phyloP scores from a whole-genome alignment of 1,140 invertebrate species.

The Bombus terrestris region DNA sequence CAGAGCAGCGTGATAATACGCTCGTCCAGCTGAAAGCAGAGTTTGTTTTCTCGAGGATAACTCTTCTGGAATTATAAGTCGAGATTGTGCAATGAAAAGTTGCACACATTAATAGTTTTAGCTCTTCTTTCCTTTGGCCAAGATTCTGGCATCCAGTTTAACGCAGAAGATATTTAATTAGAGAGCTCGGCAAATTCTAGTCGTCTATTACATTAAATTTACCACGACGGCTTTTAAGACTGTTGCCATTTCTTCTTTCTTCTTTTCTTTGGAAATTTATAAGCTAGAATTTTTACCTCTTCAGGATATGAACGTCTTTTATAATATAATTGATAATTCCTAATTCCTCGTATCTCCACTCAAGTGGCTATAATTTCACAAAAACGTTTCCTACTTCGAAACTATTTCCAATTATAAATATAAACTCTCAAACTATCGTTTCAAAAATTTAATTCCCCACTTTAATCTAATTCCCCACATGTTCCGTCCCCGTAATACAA shows the following conservation, averaged over 20 bases:
- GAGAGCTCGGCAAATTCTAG: background rate
- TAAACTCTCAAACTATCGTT: background rate
- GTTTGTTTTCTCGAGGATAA: slow-evolving; percentile 3
- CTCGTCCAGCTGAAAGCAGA: no score
- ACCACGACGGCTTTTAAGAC: background rate
- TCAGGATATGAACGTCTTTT: background rate
- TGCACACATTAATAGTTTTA: background rate
- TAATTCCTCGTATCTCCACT: no score
- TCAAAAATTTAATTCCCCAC: no score
- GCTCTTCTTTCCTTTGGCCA: background rate
- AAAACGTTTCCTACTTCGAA: background rate
- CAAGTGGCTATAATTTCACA: no score
- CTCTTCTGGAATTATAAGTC: background rate
- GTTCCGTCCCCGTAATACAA: no score
- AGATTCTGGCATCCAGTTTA: background rate
- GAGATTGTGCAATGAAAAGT: background rate
- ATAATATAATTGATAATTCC: background rate
- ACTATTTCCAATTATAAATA: background rate
- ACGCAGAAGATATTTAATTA: background rate
- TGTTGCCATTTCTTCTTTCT: background rate
- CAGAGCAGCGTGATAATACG: background rate
- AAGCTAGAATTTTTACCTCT: background rate
- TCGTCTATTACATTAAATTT: background rate
- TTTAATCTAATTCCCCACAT: no score
- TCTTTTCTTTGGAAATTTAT: background rate